A percentile compares a stretch with the other conserved stretches of the same genome.
phyloP scores from a whole-genome alignment of 2,888 invertebrate species.

The Machimus atricapillus region DNA sequence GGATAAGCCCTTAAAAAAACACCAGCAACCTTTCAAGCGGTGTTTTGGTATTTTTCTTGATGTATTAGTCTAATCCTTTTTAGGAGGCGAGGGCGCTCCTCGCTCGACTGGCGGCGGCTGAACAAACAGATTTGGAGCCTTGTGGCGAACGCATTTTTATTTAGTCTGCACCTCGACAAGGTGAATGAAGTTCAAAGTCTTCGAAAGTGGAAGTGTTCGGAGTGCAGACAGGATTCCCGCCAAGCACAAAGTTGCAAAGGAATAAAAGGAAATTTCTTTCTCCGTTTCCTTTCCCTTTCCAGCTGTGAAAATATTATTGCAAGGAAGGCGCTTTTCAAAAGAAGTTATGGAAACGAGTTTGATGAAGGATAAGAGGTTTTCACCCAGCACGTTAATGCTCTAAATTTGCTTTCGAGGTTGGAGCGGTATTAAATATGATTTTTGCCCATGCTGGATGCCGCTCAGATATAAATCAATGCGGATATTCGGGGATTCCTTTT shows the following conservation, averaged over 20 bases:
- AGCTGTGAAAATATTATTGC: slow-evolving; percentile 13
- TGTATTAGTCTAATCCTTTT: slow-evolving; percentile 37
- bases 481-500: slow-evolving; percentile 7
- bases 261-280: not conserved
- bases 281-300: not conserved
- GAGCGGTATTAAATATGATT: slow-evolving; percentile 20
- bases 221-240: slow-evolving; percentile 27
- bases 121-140: slow-evolving; percentile 37
- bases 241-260: slow-evolving; percentile 22
- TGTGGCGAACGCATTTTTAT: slow-evolving; percentile 20
- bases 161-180: not conserved
- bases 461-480: not conserved
- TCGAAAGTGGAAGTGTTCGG: not conserved
- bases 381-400: slow-evolving; percentile 18
- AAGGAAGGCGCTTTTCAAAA: slow-evolving; percentile 18
- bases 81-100: slow-evolving; percentile 1
- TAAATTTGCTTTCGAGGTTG: not conserved
- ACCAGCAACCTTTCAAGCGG: slow-evolving; percentile 31
- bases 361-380: slow-evolving; percentile 37
- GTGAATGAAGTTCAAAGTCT: slow-evolving; percentile 36
- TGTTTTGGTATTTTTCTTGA: slow-evolving; percentile 38
- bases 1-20: slow-evolving; percentile 42
- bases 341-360: slow-evolving; percentile 36
- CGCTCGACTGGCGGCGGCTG: slow-evolving; percentile 31
- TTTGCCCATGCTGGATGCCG: not conserved